phyloP scores from a whole-genome alignment of 2,113 vertebrate genomes.

The Pipa parva region DNA sequence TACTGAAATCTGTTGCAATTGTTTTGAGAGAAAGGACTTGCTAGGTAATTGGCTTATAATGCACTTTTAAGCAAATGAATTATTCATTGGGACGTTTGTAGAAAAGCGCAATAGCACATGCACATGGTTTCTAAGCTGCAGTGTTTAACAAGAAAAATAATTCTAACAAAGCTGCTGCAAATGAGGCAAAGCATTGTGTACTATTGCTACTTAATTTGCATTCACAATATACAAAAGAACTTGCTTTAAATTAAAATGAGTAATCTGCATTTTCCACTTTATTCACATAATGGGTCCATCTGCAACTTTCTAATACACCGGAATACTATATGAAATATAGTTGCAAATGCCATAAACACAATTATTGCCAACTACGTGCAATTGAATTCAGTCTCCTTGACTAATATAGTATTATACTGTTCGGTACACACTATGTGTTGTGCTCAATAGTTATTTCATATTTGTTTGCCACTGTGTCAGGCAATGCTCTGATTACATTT shows the following conservation, averaged over 20 bases:
- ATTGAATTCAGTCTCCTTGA: not conserved
- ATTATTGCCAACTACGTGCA: constrained; percentile 10
- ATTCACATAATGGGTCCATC: constrained; percentile 31
- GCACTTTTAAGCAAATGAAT: constrained; percentile 23
- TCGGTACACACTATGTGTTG: no score
- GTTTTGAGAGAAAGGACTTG: constrained; percentile 26
- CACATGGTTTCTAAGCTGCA: constrained; percentile 15
- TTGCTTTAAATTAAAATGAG: constrained; percentile 31
- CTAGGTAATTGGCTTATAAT: constrained; percentile 32
- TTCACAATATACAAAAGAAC: constrained; percentile 27
- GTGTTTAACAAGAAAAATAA: constrained; percentile 22
- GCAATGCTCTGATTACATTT: no score
- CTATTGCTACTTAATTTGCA: constrained; percentile 16
- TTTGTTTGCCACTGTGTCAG: no score
- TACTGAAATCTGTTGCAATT: constrained; percentile 34
- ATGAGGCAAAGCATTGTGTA: constrained; percentile 14
- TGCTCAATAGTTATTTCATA: no score
- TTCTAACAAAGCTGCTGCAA: constrained; percentile 19
- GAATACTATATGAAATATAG: constrained; percentile 19
- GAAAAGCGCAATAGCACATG: constrained; percentile 15
- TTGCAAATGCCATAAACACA: constrained; percentile 11
- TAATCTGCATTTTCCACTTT: constrained; percentile 35
- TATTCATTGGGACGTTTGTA: constrained; percentile 26
- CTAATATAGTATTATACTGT: no score
- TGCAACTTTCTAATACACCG: constrained; percentile 26